Evolutionary conservation across 2,888 invertebrate species (phyloP), one percentile per base, ranked within the genome.

Genomic region (Drosophila dives): DNA sequence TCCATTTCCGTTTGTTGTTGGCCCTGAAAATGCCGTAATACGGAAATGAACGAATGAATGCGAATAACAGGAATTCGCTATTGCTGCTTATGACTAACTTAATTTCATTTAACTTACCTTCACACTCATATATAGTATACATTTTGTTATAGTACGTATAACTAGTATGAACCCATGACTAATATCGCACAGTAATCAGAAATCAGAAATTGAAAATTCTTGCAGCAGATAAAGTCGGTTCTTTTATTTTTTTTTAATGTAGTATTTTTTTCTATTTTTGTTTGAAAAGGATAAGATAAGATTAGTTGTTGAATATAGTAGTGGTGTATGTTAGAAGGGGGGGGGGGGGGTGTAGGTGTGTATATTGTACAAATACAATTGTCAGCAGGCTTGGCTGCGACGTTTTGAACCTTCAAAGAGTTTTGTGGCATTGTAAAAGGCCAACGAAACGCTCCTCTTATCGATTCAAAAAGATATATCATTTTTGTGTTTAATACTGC

Each of bases 211-310:
- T 45, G 7, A 15, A 23, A 67, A 26, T 38, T 38, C 42, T 62
- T 72, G 63, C 33, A 65, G 61, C 32, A 65, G 80, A 80, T 80
- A 75, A 65, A 66, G 53, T 50, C n/a, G 72, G 77, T 79, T 75
- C 65, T 74, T 80, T 80, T 29, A 29, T 29, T 83, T 70, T 56
- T 45, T 23, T 64, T 68, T 64, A 15, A 4, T 45, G 15, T 59
- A 29, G 51, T 54, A 60, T 54, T 34, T 45, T 6, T 60, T 42
- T 48, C 20, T 34, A n/a, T 51, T 60, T 67, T 62, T 65, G 59
- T 79, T 73, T 72, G 56, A 29, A 54, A 81, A 75, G 84, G 84
- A 84, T 83, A 86, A 86, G 84, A 84, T 84, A 84, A 84, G 84
- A 84, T 82, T 77, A 75, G 23, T 67, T 72, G 36, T 29, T 65